Evolutionary conservation across 2,113 vertebrate genomes (phyloP).

Genomic region (Patagioenas fasciata): DNA sequence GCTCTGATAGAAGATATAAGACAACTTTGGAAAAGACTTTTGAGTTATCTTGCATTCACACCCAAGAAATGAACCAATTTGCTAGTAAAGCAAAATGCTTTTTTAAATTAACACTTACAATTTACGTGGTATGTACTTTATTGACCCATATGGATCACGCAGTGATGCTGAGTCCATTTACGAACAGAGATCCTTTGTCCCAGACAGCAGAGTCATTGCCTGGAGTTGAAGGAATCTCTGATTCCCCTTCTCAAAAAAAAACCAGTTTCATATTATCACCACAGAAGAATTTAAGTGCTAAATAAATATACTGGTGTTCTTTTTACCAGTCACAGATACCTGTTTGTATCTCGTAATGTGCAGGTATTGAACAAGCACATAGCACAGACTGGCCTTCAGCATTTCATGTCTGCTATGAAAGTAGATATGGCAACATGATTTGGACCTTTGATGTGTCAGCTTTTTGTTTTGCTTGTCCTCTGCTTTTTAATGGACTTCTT

Average conservation of each 20-base stretch:
- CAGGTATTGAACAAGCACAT: neutral
- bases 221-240: neutral
- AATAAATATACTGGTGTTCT: neutral
- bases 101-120: constrained; percentile 7
- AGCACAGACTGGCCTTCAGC: no score
- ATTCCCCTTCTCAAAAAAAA: neutral
- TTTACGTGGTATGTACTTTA: neutral
- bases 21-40: neutral
- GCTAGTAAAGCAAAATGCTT: neutral
- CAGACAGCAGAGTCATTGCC: neutral
- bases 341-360: neutral
- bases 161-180: neutral
- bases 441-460: neutral
- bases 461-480: neutral
- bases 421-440: neutral
- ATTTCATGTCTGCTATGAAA: no score
- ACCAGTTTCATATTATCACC: neutral
- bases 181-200: neutral
- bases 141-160: neutral
- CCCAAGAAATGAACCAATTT: neutral
- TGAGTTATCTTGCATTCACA: neutral
- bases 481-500: neutral
- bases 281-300: neutral
- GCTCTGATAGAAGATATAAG: neutral
- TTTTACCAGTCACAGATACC: neutral